phyloP scores from a whole-genome alignment of 2,113 vertebrate species.

The Carollia perspicillata region DNA sequence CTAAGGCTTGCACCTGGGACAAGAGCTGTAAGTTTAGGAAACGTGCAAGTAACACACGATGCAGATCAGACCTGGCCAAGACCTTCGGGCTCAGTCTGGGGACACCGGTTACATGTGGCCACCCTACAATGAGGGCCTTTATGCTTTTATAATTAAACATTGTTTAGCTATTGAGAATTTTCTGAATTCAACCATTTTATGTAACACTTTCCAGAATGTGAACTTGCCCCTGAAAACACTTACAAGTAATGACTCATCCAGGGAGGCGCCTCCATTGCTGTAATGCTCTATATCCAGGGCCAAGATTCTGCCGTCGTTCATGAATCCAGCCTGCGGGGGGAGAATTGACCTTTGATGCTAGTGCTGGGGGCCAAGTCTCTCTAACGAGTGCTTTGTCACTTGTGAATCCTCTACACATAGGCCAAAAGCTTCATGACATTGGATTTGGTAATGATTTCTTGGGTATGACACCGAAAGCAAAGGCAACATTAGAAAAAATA shows the following conservation, averaged over 20 bases:
- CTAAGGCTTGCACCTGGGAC: not conserved
- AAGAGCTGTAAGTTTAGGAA: not conserved
- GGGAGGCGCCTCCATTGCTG: conserved; percentile 83
- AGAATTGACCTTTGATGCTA: not conserved
- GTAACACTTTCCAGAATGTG: not conserved
- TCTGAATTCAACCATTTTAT: not conserved
- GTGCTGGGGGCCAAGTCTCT: not conserved
- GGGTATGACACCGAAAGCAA: not conserved
- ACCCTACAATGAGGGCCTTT: not conserved
- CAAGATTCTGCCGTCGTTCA: conserved; percentile 87
- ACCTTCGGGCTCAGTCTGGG: not conserved
- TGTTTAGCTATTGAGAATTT: not conserved
- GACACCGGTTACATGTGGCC: not conserved
- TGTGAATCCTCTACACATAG: not conserved
- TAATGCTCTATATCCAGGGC: conserved; percentile 86
- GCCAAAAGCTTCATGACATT: not conserved
- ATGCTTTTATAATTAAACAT: not conserved
- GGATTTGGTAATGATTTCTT: not conserved
- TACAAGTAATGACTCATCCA: conserved; percentile 86
- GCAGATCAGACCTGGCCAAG: not conserved
- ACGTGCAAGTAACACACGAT: not conserved
- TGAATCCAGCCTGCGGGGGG: conserved; percentile 86
- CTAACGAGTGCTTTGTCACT: not conserved
- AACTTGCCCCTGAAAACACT: conserved; percentile 59
- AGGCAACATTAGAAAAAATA: not conserved